phyloP scores from a whole-genome alignment of 2,797 vertebrate genomes.

The Platalea minor region DNA sequence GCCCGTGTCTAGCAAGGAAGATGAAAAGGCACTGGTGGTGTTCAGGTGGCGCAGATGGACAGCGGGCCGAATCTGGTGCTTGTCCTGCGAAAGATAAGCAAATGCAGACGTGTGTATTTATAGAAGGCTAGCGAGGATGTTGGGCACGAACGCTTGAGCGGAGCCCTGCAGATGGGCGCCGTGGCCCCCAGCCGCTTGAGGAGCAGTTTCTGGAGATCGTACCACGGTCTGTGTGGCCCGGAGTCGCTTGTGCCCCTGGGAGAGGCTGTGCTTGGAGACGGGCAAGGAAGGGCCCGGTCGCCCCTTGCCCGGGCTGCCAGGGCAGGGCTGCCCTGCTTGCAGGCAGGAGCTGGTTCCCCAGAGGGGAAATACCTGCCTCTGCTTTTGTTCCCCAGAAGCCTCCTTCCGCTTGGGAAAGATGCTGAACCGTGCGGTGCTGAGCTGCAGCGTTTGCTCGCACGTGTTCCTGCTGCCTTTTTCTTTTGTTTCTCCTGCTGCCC shows the following conservation, averaged over 20 bases:
- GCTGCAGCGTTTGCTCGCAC: neutral
- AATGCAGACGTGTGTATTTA: fast-evolving
- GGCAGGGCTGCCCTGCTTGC: neutral
- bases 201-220: neutral
- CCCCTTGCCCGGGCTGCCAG: neutral
- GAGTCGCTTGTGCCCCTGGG: neutral
- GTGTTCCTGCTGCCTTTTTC: neutral
- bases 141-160: too few species aligned
- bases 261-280: neutral
- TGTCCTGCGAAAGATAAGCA: neutral
- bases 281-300: too few species aligned
- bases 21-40: neutral
- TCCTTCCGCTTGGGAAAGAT: neutral
- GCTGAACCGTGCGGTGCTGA: fast-evolving
- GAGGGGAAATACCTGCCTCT: neutral
- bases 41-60: neutral
- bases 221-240: fast-evolving
- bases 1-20: too few species aligned
- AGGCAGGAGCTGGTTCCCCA: neutral
- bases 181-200: neutral
- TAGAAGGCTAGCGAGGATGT: neutral
- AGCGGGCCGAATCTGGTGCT: neutral
- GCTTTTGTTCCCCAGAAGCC: neutral
- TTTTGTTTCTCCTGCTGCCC: slow-evolving; percentile 23
- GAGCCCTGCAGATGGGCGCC: neutral